Base-by-base conservation (phyloP, 2,113 vertebrate species). In the Notarius quadriscutis region DNA sequence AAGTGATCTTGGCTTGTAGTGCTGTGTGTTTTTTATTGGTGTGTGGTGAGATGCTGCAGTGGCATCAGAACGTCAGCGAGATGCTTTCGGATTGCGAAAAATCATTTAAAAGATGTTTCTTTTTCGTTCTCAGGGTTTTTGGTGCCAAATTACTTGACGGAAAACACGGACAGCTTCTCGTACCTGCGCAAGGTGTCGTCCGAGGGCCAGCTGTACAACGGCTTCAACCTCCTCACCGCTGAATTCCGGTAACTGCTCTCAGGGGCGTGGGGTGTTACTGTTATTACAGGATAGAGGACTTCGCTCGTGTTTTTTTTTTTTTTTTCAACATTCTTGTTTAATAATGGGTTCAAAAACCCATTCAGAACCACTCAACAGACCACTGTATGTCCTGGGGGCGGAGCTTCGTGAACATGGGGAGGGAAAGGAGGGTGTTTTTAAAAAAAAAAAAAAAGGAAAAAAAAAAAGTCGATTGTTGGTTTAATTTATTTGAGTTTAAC, bases 211-310 rank as follows among this genome's bases (percentile, higher is more conserved):
- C 92, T 97, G 90, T 99, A 99, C 94, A 99, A 99, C 1, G 97
- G 97, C 91, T 99, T 99, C 92, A 99, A 99, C 93, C 96, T 99
- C 92, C 91, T 99, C 93, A 96, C 97, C 25, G 97, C 97, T 2
- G 97, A 99, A 83, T 96, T 99, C 90, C 99, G 95, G 98, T 99
- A 93, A 94, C 97, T 95, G 55, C 90, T 91, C 25, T 0, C 10
- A 84, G 25, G 84, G n/a, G 2, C 4, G 3, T 27, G 55, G 17
- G 55, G 17, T 18, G n/a, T 34, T 8, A 7, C 14, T 41, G 11
- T 2, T 30, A 1, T 71, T 41, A 41, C 41, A 41, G 41, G 41
- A 41, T 41, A 41, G 41, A 41, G 41, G 41, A 41, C 3, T 41
- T 41, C 41, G 3, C 41, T 41, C 0, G 41, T 41, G 34, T 34